A percentile compares a stretch with the other conserved stretches of the same genome.
These are phyloP conservation scores for Takifugu bimaculatus DNA, from an alignment of 2,113 vertebrate genomes.

Conservation along the genomic window DNA sequence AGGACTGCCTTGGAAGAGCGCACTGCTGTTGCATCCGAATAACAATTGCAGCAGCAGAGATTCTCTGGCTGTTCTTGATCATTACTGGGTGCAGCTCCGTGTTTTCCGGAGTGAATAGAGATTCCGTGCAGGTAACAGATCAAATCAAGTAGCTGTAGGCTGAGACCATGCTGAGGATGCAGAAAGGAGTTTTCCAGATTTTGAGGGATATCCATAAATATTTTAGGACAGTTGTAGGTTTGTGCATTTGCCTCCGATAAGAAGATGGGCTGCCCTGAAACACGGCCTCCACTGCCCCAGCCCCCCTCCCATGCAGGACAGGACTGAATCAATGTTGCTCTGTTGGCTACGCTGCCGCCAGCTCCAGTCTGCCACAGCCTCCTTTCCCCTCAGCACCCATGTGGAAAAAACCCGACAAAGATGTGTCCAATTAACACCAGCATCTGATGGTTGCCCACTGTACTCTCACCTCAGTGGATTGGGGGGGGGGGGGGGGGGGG, in stretches of 20 bases:
- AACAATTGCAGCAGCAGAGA: conserved; percentile 1
- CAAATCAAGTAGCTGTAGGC: conserved; percentile 24
- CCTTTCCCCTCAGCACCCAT: conserved; percentile 15
- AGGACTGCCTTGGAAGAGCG: neutral
- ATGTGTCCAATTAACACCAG: conserved; percentile 63
- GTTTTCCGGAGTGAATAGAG: neutral
- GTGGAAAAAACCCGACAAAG: conserved; percentile 36
- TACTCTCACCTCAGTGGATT: conserved; percentile 25
- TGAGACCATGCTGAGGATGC: too few relatives aligned
- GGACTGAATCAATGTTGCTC: conserved; percentile 45
- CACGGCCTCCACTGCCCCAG: conserved; percentile 22
- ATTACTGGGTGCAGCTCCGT: conserved; percentile 25
- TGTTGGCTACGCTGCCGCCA: conserved; percentile 10
- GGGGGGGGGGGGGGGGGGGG: conserved; percentile 8
- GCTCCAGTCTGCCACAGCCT: conserved; percentile 34
- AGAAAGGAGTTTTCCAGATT: too few relatives aligned
- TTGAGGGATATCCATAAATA: too few relatives aligned
- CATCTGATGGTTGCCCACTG: conserved; percentile 24
- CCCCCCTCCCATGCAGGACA: conserved; percentile 30
- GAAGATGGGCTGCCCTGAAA: conserved; percentile 10
- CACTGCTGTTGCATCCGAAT: conserved; percentile 14
- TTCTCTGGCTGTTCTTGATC: neutral
- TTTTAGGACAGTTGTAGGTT: too few relatives aligned
- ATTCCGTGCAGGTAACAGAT: conserved; percentile 34
- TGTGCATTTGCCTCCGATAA: neutral